These are phyloP conservation scores for Chionoecetes opilio DNA, from an alignment of 1,140 invertebrate genomes.

Conservation along the genomic window DNA sequence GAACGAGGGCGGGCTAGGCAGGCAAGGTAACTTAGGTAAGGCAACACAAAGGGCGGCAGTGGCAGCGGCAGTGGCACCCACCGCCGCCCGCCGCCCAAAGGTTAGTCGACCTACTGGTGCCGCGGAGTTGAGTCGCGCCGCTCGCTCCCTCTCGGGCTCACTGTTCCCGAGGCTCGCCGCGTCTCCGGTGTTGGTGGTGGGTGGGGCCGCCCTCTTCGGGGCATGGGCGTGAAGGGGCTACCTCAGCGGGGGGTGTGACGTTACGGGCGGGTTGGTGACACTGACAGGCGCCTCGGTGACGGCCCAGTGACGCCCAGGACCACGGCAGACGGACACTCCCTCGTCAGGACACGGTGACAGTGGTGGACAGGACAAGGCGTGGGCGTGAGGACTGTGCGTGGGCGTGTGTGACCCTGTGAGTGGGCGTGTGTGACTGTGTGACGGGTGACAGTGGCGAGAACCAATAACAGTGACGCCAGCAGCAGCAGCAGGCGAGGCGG, in stretches of 20 bases:
- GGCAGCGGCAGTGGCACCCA: not conserved
- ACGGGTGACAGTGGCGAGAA: not conserved
- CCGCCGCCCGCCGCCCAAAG: constrained; percentile 11
- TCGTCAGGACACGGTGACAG: not conserved
- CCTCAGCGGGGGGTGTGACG: not conserved
- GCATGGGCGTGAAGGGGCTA: not conserved
- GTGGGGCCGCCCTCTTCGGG: not conserved
- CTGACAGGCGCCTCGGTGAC: not conserved
- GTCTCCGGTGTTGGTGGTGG: not conserved
- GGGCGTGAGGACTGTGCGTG: not conserved
- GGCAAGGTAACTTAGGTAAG: not conserved
- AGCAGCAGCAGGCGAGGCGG: not conserved
- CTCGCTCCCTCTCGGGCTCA: not conserved
- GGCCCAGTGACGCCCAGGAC: not conserved
- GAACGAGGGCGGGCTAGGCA: not conserved
- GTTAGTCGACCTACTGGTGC: constrained; percentile 25
- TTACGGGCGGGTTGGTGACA: not conserved
- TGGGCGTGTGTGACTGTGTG: not conserved
- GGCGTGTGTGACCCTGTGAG: not conserved
- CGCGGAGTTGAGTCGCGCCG: constrained; percentile 12
- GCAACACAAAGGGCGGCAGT: not conserved
- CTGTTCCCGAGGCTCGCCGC: not conserved
- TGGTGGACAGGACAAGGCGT: not conserved
- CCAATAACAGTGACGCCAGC: not conserved
- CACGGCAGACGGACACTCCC: not conserved